phyloP scores from a whole-genome alignment of 2,113 vertebrate genomes.

The Danio rerio region GRCz12tu NC_133190.1:24508001-24508500 shows the following conservation, averaged over 20 bases:
- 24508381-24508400: conserved; percentile 74
- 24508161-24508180: not conserved
- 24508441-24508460: conserved; percentile 43
- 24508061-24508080: conserved; percentile 29
- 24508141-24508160: conserved; percentile 39
- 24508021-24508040: conserved; percentile 22
- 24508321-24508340: conserved; percentile 47
- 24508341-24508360: conserved; percentile 74
- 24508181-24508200: not conserved
- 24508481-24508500: not conserved
- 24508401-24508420: conserved; percentile 68
- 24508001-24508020: not conserved
- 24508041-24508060: conserved; percentile 47
- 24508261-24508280: conserved; percentile 9
- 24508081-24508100: conserved; percentile 21
- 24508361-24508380: conserved; percentile 76
- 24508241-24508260: not conserved
- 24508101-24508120: conserved; percentile 18
- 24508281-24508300: not conserved
- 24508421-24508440: conserved; percentile 63
- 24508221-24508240: not conserved
- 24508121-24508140: conserved; percentile 50
- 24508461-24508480: conserved; percentile 41
- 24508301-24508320: conserved; percentile 31
- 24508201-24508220: not conserved